Percentiles rank a stretch among this genome's conserved stretches.
Evolutionary conservation across 2,888 invertebrate species (phyloP).

Genomic region (Monoplex corrugatus): DNA sequence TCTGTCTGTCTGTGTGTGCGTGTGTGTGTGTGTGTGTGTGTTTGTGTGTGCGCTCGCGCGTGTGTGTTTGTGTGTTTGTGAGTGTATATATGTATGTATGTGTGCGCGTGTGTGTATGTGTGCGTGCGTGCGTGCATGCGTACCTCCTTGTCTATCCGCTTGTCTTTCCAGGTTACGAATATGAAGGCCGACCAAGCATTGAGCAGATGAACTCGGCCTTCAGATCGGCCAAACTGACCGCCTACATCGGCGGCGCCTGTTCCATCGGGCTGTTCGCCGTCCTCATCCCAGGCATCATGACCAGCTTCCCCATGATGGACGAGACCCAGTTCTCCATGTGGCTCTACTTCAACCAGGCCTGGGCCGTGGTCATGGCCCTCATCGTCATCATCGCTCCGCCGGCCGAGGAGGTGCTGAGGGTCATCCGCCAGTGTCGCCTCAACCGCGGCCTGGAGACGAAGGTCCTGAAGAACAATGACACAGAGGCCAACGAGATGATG

Average conservation of each 20-base stretch:
- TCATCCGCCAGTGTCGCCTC: constrained; percentile 71
- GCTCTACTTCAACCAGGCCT: constrained; percentile 68
- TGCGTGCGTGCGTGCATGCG: neutral
- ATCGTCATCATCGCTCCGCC: constrained; percentile 75
- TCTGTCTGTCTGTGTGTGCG: constrained; percentile 14
- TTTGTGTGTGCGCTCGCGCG: neutral
- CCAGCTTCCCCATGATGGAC: constrained; percentile 72
- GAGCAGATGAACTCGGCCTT: constrained; percentile 74
- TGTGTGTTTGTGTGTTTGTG: neutral
- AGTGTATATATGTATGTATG: neutral
- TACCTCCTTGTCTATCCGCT: neutral
- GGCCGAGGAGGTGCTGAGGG: constrained; percentile 72
- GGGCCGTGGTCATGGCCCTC: constrained; percentile 76
- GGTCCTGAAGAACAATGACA: constrained; percentile 50
- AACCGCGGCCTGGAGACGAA: constrained; percentile 58
- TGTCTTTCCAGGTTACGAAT: constrained; percentile 63
- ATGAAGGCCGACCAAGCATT: constrained; percentile 72
- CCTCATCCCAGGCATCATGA: constrained; percentile 75
- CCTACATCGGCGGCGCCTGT: constrained; percentile 70
- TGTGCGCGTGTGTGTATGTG: neutral
- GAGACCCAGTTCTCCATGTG: constrained; percentile 72
- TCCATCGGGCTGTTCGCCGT: constrained; percentile 71
- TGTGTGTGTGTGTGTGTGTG: constrained; percentile 25
- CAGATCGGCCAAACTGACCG: constrained; percentile 70
- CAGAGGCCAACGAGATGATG: constrained; percentile 56